Evolutionary conservation across 2,888 invertebrate species (phyloP), one percentile per base, ranked within the genome.

Genomic region (Pemphredon lugubris): DNA sequence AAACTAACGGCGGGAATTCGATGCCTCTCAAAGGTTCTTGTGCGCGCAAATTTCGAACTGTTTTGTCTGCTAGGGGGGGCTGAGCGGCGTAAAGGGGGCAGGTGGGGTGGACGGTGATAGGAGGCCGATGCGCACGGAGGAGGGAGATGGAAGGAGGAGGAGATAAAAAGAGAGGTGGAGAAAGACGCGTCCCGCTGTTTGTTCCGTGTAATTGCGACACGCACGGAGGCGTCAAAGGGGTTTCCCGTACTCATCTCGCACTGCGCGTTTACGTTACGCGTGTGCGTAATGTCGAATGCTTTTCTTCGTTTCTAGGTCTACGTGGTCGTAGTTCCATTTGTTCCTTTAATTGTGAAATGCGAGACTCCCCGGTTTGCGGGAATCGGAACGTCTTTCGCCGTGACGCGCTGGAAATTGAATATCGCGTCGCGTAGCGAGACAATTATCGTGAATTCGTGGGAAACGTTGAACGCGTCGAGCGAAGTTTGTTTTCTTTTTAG

Each of bases 181-280:
- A 65, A 68, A 77, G 60, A 60, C 65, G 44, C 44, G 26, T 26
- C 16, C n/a, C 14, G 39, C 34, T 63, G 59, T 76, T 76, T 69
- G 74, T 73, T 64, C 39, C 37, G 40, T 40, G 47, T 77, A 74
- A 77, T 77, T 77, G 63, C 60, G 50, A 73, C 72, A 65, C 66
- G 59, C 60, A 42, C 60, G 65, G 14, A 47, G 57, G 59, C 65
- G 72, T 60, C 55, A 73, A 73, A 73, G 66, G 72, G 65, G 59
- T 72, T 55, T 72, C n/a, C n/a, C n/a, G 45, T 55, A 20, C 48
- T 14, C 14, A 39, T 40, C 32, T 26, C 61, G n/a, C 50, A 18
- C 47, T 26, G 9, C 40, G 40, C 44, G 40, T 39, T 18, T 48
- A 30, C 30, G 26, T 30, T 48, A 14, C 30, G 14, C 6, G 11